Evolutionary conservation across 2,113 vertebrate genomes (phyloP), one percentile per base, ranked within the genome.

Genomic region (Anolis sagrei): DNA sequence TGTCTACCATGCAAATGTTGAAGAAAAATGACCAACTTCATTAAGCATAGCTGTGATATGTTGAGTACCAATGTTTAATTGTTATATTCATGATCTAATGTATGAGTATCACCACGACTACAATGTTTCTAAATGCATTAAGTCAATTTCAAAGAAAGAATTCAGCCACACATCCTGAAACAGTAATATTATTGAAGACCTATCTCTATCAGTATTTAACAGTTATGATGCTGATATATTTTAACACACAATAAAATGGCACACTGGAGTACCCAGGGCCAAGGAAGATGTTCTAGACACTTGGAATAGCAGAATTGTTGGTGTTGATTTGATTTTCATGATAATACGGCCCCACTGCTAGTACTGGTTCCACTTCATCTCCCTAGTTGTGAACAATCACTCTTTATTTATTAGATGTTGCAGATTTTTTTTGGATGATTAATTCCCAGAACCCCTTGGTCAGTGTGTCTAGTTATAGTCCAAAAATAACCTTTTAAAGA

Each of bases 21-120:
- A 62, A 87, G 90, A 89, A 87, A 32, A 3, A 6, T 5, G 51
- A 49, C 76, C 36, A 88, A 86, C 51, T 73, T 85, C 80, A n/a
- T n/a, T n/a, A n/a, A n/a, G n/a, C n/a, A n/a, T n/a, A n/a, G n/a
- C n/a, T 66, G 77, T 83, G 79, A 54, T 39, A 7, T 82, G 83
- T 78, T 74, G 81, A 58, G 68, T 87, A 83, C 79, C 54, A 89
- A 75, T 91, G 34, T 75, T 85, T 85, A 83, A 86, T 88, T 39
- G 19, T 83, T 83, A 84, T 77, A 77, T 62, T 25, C 32, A 54
- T 81, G 0, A 3, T 82, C 58, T 82, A 82, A 34, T 16, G 1
- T 13, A 85, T 0, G 29, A 90, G 84, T 1, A 74, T 81, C 14
- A 64, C 74, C 75, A 88, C 51, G 72, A 87, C 69, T 80, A 39